Evolutionary conservation across 2,888 invertebrate species (phyloP).

Genomic region (Bembecia ichneumoniformis): DNA sequence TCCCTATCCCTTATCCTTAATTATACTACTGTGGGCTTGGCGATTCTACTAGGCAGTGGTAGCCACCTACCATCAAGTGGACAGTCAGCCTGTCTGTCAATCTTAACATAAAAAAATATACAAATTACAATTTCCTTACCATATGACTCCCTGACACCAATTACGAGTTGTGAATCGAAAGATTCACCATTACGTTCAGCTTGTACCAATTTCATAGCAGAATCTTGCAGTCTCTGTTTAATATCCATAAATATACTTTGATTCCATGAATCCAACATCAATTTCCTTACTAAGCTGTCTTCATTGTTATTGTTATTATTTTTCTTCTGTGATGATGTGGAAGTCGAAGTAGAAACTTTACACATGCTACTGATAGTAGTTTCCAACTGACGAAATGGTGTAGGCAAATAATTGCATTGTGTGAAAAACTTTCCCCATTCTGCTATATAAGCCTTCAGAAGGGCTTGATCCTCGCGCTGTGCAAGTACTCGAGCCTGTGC

Average conservation of each 20-base stretch:
- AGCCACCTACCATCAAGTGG: too few species aligned
- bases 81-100: too few species aligned
- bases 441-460: conserved; percentile 95
- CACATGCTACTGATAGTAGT: conserved; percentile 78
- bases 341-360: conserved; percentile 50
- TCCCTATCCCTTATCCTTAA: too few species aligned
- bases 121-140: conserved; percentile 64
- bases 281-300: conserved; percentile 92
- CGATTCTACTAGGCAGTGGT: too few species aligned
- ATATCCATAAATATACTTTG: conserved; percentile 96
- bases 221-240: conserved; percentile 91
- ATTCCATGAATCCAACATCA: conserved; percentile 99
- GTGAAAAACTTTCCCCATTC: conserved; percentile 99
- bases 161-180: conserved; percentile 97
- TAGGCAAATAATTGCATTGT: conserved; percentile 96
- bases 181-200: conserved; percentile 98
- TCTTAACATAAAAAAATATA: too few species aligned
- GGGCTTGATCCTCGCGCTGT: conserved; percentile 94
- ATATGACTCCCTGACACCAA: conserved; percentile 98
- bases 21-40: too few species aligned
- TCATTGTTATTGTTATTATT: conserved; percentile 77
- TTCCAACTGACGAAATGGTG: conserved; percentile 95
- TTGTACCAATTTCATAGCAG: conserved; percentile 97
- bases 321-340: conserved; percentile 59
- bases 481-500: conserved; percentile 91